Base-by-base conservation (phyloP, 2,888 invertebrate genomes). In the Steinernema hermaphroditum region DNA sequence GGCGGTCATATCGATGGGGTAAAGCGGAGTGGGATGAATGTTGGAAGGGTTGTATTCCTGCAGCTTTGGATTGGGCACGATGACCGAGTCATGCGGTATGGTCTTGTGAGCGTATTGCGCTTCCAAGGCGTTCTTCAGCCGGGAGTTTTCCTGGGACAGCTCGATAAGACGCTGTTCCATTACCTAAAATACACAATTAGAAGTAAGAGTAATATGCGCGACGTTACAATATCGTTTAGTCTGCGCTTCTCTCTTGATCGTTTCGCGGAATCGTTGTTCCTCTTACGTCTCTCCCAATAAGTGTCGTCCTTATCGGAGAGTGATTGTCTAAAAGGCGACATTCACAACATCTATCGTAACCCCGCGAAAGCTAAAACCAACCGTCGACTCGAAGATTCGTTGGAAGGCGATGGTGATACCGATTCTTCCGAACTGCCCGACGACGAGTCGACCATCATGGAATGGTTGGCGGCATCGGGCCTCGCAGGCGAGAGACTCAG, bases 111-210 rank as follows among this genome's bases (percentile, higher is more conserved):
- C 24, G n/a, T 62, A 62, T 62, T 68, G 71, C 19, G 69, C 73
- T 41, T 80, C 79, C 73, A 97, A 90, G 86, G 96, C 96, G 2
- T 94, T 93, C 87, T 94, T 93, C 0, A 97, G 90, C 68, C 94
- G 92, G 87, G 94, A 93, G 88, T 96, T 97, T 88, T 96, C 96
- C 88, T 94, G 93, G 78, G 94, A 94, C 72, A 98, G 89, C 87
- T 96, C 94, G 72, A 94, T 92, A 37, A 97, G 94, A 68, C 94
- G 91, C 82, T 94, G 93, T 86, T 96, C 96, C 75, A 97, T 90
- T 0, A 94, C 94, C 93, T 96, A 93, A 88, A 96, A 87, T 96
- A 95, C 19, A 50, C 44, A 24, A 37, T 37, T 37, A 12, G 4
- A 37, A 12, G 37, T 12, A 37, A 37, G 37, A 12, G 37, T 37